Percentiles rank a stretch among this genome's conserved stretches.
Conservation (phyloP, 2,888 invertebrate genomes). For the Pseudoips prasinana region DNA sequence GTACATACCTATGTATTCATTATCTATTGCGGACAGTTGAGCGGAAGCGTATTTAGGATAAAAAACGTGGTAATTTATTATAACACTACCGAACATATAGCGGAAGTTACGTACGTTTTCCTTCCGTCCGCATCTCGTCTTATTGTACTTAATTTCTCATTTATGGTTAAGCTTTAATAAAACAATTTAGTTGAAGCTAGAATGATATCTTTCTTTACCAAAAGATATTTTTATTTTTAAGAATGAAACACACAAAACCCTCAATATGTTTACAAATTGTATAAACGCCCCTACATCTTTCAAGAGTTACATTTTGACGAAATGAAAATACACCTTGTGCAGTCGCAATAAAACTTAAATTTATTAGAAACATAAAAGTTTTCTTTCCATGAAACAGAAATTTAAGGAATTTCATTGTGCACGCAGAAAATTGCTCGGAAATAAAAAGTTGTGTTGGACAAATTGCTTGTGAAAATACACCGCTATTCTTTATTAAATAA, state of each 20-base stretch:
- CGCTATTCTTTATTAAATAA: background rate
- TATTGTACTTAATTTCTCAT: no score
- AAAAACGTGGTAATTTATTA: no score
- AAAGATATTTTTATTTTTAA: slow-evolving; percentile 19
- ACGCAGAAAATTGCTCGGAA: slow-evolving; percentile 23
- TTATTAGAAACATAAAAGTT: slow-evolving; percentile 6
- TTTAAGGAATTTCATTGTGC: slow-evolving; percentile 27
- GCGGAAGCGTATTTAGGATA: no score
- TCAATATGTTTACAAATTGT: slow-evolving; percentile 30
- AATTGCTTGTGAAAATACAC: slow-evolving; percentile 20
- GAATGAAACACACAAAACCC: slow-evolving; percentile 18
- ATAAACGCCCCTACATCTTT: slow-evolving; percentile 20
- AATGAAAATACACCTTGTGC: slow-evolving; percentile 15
- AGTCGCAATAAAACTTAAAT: slow-evolving; percentile 20
- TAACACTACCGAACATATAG: no score
- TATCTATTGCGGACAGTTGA: no score
- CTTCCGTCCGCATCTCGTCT: no score
- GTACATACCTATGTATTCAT: no score
- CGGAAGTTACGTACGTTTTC: no score
- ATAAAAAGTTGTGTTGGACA: slow-evolving; percentile 28
- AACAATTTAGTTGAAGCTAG: slow-evolving; percentile 14
- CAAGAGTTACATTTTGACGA: slow-evolving; percentile 4
- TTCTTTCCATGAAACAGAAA: slow-evolving; percentile 16
- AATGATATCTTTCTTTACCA: no score
- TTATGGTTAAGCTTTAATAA: no score